Evolutionary conservation across 2,888 invertebrate genomes (phyloP).

Genomic region (Pyrocoelia pectoralis): DNA sequence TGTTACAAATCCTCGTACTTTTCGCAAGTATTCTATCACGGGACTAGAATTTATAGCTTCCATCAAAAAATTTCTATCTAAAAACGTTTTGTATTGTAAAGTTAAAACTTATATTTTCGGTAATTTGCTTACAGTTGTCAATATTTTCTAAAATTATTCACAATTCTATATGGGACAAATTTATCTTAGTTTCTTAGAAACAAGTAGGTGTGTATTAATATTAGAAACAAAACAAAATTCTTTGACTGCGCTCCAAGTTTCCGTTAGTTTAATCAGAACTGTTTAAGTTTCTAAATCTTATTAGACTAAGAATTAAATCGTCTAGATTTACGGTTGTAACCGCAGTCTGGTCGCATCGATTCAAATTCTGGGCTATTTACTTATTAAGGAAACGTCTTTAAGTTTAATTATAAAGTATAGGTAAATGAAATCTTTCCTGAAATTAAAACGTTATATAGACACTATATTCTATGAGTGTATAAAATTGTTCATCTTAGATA

Average conservation of each 20-base stretch:
- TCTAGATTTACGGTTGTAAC: slow-evolving; percentile 5
- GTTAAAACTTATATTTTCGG: too few relatives aligned
- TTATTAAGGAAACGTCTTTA: slow-evolving; percentile 2
- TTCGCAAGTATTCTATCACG: neutral
- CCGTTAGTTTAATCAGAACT: neutral
- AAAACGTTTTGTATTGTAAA: slow-evolving; percentile 1
- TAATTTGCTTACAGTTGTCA: too few relatives aligned
- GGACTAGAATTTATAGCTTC: neutral
- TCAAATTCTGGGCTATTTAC: slow-evolving; percentile 6
- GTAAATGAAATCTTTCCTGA: neutral
- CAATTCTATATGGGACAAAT: too few relatives aligned
- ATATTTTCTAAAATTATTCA: too few relatives aligned
- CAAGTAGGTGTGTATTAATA: too few relatives aligned
- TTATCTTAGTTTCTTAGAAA: too few relatives aligned
- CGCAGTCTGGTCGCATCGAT: slow-evolving; percentile 15
- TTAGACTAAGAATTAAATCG: slow-evolving; percentile 16
- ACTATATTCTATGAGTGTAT: too few relatives aligned
- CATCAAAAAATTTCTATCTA: neutral
- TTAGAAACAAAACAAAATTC: too few relatives aligned
- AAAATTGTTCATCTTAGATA: too few relatives aligned
- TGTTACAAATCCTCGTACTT: neutral
- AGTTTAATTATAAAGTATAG: neutral
- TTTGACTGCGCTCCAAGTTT: neutral
- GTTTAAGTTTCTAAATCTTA: slow-evolving; percentile 5
- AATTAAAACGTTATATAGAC: too few relatives aligned